Conservation (phyloP, 2,113 vertebrate species). For the Equus quagga region DNA sequence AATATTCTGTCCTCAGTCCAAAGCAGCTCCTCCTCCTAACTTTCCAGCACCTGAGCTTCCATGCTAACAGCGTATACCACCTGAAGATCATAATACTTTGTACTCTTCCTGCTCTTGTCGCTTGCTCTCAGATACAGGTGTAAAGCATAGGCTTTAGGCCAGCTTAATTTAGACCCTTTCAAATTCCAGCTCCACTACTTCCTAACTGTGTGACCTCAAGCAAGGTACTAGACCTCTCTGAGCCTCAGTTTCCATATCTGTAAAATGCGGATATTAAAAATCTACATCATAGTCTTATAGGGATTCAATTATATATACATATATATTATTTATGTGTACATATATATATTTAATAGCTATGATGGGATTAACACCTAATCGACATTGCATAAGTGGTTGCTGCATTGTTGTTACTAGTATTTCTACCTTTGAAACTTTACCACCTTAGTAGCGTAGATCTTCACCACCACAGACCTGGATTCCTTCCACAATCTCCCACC, state of each 20-base stretch:
- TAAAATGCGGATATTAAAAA: neutral
- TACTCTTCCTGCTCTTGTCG: neutral
- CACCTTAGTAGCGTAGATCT: neutral
- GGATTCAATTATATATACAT: neutral
- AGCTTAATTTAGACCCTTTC: conserved; percentile 20
- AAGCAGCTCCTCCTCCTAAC: neutral
- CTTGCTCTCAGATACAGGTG: neutral
- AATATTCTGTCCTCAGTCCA: neutral
- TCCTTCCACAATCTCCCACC: conserved; percentile 26
- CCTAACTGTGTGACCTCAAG: neutral
- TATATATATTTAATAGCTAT: neutral
- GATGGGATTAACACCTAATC: neutral
- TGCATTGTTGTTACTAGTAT: conserved; percentile 29
- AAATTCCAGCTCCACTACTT: conserved; percentile 1
- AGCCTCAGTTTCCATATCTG: neutral
- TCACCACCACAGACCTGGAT: neutral
- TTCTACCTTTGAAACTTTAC: conserved; percentile 24
- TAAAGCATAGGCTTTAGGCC: neutral
- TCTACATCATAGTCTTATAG: neutral
- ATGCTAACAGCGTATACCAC: neutral
- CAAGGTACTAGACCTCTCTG: neutral
- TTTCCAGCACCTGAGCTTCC: neutral
- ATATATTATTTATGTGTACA: neutral
- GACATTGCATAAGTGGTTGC: neutral
- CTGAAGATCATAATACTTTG: neutral